Percentiles rank a stretch among this genome's conserved stretches.
These are phyloP conservation scores for Eucera pruinosa DNA, from an alignment of 2,888 invertebrate species.

Conservation along the genomic window DNA sequence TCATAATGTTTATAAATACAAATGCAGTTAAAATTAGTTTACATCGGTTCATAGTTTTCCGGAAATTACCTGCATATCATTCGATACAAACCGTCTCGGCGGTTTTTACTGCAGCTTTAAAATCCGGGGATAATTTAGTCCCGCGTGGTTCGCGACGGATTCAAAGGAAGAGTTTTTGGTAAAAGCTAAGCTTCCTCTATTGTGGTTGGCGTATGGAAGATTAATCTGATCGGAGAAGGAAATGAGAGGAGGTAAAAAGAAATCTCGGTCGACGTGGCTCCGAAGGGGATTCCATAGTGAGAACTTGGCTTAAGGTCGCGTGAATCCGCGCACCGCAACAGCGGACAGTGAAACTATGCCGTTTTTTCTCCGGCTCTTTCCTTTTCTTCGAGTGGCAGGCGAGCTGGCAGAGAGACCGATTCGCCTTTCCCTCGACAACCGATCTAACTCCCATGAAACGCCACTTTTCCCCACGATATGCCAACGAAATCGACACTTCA, in stretches of 20 bases:
- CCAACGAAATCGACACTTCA: conserved; percentile 51
- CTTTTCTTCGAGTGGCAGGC: conserved; percentile 46
- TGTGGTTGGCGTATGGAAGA: too few relatives aligned
- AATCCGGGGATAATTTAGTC: too few relatives aligned
- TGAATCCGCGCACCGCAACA: conserved; percentile 68
- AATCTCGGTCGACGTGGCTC: conserved; percentile 31
- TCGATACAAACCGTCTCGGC: too few relatives aligned
- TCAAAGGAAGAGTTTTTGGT: too few relatives aligned
- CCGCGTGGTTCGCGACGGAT: too few relatives aligned
- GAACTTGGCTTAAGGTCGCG: conserved; percentile 62
- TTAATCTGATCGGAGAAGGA: too few relatives aligned
- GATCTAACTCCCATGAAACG: conserved; percentile 13
- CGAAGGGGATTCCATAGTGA: conserved; percentile 32
- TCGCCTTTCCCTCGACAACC: conserved; percentile 48
- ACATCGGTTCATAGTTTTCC: too few relatives aligned
- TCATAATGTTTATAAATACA: too few relatives aligned
- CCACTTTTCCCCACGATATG: conserved; percentile 47
- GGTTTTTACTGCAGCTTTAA: too few relatives aligned
- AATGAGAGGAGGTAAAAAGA: conserved; percentile 20
- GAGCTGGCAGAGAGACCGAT: conserved; percentile 1
- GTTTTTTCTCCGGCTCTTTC: conserved; percentile 50
- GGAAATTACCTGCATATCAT: too few relatives aligned
- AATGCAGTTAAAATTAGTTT: too few relatives aligned
- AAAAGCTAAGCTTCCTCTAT: too few relatives aligned
- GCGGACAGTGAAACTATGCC: conserved; percentile 60